A percentile compares a stretch with the other conserved stretches of the same genome.
Evolutionary conservation across 2,113 vertebrate species (phyloP).

Genomic region (Chloroceryle aenea): DNA sequence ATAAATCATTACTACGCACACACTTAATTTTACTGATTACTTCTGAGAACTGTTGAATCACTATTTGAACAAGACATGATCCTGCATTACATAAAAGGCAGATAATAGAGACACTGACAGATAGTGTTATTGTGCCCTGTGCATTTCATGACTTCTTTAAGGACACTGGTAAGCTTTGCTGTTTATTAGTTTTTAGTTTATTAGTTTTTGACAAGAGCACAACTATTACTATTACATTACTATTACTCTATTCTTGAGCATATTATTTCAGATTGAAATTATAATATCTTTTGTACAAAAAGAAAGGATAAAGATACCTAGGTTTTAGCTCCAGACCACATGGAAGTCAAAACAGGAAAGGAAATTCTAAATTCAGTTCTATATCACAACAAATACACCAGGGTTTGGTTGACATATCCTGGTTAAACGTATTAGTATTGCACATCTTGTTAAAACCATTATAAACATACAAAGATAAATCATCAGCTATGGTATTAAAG

Average conservation of each 20-base stretch:
- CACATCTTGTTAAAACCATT: not conserved
- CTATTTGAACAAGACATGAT: not conserved
- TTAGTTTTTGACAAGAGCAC: not conserved
- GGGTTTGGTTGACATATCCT: not conserved
- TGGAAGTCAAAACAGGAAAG: not conserved
- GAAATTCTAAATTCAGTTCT: not conserved
- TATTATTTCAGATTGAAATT: not conserved
- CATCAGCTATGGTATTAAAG: not conserved
- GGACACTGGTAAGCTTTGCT: not conserved
- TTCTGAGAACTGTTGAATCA: not conserved
- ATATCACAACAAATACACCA: not conserved
- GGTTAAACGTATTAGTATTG: not conserved
- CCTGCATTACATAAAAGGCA: not conserved
- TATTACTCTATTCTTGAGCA: not conserved
- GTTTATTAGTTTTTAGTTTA: not conserved
- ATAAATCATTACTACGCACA: not conserved
- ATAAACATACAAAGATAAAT: not conserved
- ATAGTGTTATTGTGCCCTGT: not conserved
- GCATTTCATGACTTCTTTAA: not conserved
- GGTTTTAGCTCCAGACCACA: not conserved
- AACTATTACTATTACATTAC: not conserved
- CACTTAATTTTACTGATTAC: constrained; percentile 30
- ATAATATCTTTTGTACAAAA: not conserved
- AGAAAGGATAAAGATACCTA: not conserved
- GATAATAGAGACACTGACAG: not conserved